Base-by-base conservation (phyloP, 1,140 invertebrate genomes). In the Idris sp. region DNA sequence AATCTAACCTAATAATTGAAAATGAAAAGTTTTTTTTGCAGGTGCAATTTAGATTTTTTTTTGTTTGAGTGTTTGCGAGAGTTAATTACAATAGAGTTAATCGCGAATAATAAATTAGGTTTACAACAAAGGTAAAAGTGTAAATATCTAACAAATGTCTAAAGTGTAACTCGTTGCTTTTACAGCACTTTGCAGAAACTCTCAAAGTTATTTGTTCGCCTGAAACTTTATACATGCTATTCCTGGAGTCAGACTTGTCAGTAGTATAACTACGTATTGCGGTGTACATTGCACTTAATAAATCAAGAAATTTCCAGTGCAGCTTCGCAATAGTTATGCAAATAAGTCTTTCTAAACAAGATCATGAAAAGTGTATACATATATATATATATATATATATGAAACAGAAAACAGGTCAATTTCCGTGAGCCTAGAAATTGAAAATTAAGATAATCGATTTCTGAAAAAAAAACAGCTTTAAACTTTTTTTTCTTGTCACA, bases 251-350 rank as follows among this genome's bases (percentile, higher is more conserved):
- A 36, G 41, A 46, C 41, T 48, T 58, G 49, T 53, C 58, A 56
- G 58, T 53, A 69, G 73, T 75, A 54, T 40, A 53, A 59, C 51
- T 69, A 35, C 54, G 54, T 61, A 59, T 64, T 44, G 41, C 51
- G 43, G 40, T 56, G 14, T 51, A 67, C 58, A 48, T 15, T 48
- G 33, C 44, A 41, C 51, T 75, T 75, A 58, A 69, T 64, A 61
- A 64, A 68, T 75, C 58, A 43, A 51, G 35, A 51, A 49, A 56
- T 44, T 54, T 62, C 62, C 43, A 41, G 9, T 56, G 61, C 41
- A 46, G 16, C 25, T 28, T 58, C 25, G 15, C 33, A 40, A 36
- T 53, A 49, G 33, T 68, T 49, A 58, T 48, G 49, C 22, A 48
- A 56, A 67, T 67, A 54, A 48, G 11, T 51, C 16, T 11, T 33